Conservation (phyloP, 2,113 vertebrate genomes). For the Arvicanthis niloticus region DNA sequence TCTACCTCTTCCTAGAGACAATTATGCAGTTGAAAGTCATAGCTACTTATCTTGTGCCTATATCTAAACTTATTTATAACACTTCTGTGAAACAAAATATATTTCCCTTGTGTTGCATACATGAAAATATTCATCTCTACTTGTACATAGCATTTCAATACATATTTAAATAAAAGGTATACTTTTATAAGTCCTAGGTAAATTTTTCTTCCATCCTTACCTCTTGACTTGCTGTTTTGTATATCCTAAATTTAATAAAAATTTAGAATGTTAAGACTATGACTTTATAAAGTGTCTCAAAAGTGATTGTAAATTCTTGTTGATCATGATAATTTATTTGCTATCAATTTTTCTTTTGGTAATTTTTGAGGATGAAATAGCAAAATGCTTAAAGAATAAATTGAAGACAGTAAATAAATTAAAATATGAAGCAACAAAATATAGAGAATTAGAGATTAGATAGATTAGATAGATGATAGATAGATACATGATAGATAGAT, state of each 20-base stretch:
- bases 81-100: neutral
- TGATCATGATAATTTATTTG: neutral
- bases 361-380: neutral
- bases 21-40: neutral
- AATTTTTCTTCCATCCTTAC: neutral
- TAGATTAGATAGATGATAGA: neutral
- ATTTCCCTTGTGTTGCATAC: neutral
- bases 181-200: neutral
- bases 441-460: neutral
- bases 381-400: neutral
- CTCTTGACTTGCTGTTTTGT: neutral
- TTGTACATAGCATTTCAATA: neutral
- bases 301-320: neutral
- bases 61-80: neutral
- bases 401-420: neutral
- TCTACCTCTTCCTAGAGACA: neutral
- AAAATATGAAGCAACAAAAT: rapidly evolving
- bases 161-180: neutral
- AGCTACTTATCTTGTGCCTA: neutral
- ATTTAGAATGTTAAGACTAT: neutral
- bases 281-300: neutral
- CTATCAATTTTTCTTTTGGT: neutral
- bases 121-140: neutral
- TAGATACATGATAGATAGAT: neutral
- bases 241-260: neutral